Conservation (phyloP, 1,140 invertebrate genomes). For the Antheraea pernyi region DNA sequence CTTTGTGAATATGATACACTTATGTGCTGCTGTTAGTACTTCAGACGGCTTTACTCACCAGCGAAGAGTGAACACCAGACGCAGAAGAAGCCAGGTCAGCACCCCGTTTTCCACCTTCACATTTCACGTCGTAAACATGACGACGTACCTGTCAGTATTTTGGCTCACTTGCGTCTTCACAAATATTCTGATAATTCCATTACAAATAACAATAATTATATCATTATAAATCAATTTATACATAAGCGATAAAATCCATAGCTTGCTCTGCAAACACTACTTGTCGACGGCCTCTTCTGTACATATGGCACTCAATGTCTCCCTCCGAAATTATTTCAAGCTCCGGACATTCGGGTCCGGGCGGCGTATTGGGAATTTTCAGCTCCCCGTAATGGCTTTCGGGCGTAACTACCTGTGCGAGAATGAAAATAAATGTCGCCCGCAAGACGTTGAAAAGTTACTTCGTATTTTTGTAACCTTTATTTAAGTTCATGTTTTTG, state of each 20-base stretch:
- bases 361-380: slow-evolving; percentile 22
- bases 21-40: too few relatives aligned
- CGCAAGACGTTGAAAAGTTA: slow-evolving; percentile 13
- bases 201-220: not conserved
- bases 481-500: not conserved
- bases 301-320: slow-evolving; percentile 13
- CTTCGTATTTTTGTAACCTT: not conserved
- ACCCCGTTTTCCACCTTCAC: too few relatives aligned
- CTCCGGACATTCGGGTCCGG: slow-evolving; percentile 15
- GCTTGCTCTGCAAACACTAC: not conserved
- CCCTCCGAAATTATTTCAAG: slow-evolving; percentile 22
- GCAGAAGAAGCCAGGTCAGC: too few relatives aligned
- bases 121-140: too few relatives aligned
- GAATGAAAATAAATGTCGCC: slow-evolving; percentile 25
- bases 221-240: not conserved
- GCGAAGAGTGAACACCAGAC: too few relatives aligned
- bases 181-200: too few relatives aligned
- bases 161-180: too few relatives aligned
- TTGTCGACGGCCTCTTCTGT: not conserved
- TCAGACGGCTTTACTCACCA: too few relatives aligned
- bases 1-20: too few relatives aligned
- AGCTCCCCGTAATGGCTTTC: slow-evolving; percentile 21
- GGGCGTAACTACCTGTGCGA: slow-evolving; percentile 13
- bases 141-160: too few relatives aligned
- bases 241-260: not conserved